Percentiles rank a stretch among this genome's conserved stretches.
Conservation (phyloP, 1,140 invertebrate genomes). For the Heliothis subflexa region DNA sequence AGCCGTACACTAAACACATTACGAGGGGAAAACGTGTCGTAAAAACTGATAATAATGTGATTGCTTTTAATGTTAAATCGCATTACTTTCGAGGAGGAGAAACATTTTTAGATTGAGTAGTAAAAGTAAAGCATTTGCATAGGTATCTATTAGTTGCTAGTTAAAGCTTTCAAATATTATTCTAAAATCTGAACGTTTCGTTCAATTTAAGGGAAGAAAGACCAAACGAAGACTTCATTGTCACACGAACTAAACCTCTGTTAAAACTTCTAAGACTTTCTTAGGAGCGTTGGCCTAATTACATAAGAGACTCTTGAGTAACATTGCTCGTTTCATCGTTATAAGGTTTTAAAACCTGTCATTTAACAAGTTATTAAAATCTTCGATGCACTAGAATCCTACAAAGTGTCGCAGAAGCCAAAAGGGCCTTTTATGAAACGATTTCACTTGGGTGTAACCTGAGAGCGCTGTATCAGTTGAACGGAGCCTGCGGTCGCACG, state of each 20-base stretch:
- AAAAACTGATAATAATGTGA: constrained; percentile 51
- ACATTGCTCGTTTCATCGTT: too few species aligned
- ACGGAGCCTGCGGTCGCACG: constrained; percentile 62
- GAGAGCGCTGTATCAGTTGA: constrained; percentile 59
- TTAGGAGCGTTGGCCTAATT: too few species aligned
- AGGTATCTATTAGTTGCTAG: too few species aligned
- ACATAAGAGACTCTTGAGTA: too few species aligned
- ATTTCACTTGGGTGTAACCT: constrained; percentile 62
- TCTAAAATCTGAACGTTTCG: too few species aligned
- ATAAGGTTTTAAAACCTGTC: too few species aligned
- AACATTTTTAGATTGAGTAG: constrained; percentile 2
- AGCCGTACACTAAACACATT: constrained; percentile 56
- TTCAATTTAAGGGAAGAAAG: too few species aligned
- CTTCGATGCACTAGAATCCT: constrained; percentile 17
- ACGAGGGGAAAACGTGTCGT: constrained; percentile 42
- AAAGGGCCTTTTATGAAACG: constrained; percentile 60
- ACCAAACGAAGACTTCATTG: too few species aligned
- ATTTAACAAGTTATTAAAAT: not conserved
- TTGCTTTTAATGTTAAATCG: constrained; percentile 31
- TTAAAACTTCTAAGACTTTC: too few species aligned
- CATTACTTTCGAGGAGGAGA: not conserved
- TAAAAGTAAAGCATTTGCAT: not conserved
- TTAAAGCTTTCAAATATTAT: too few species aligned
- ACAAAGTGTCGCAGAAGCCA: constrained; percentile 53
- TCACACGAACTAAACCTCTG: too few species aligned